Evolutionary conservation across 1,140 invertebrate genomes (phyloP), one percentile per base, ranked within the genome.

Genomic region (Drosophila sulfurigaster): DNA sequence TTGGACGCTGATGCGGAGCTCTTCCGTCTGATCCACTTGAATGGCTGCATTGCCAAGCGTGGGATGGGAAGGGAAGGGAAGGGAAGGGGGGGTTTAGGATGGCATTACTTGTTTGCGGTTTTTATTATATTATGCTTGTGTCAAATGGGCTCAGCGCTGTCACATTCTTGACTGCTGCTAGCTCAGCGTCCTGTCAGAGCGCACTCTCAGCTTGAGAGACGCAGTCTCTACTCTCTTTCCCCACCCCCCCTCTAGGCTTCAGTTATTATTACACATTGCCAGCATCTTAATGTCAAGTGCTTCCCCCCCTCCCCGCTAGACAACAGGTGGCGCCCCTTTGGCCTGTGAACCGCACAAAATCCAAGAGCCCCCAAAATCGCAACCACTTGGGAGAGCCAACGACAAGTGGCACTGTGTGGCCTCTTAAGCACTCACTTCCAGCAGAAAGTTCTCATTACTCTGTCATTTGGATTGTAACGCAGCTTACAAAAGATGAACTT

Each of bases 61-160:
- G n/a, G 11, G 11, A 1, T 4, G 35, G 11, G 8, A 25, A 3
- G 35, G 1, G 25, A 49, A 13, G n/a, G 10, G 13, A 1, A 1
- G 16, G 11, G 8, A 32, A 20, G 6, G 28, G 5, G 13, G 20
- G 48, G 20, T 20, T 25, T 59, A 43, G 71, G 30, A 73, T 82
- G 82, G 76, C 79, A 81, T 87, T 82, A 79, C 82, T 86, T 86
- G 82, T 86, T 88, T 87, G 83, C 73, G 83, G 83, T 88, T 88
- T 88, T 88, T 87, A 87, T 87, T 87, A 82, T 88, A 87, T 88
- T 86, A 88, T 88, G 66, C 73, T 82, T 75, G 78, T 87, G 83
- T 87, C 83, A 87, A 82, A 88, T 82, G 83, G 79, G 79, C 83
- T 87, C 83, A 87, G 83, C 77, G 65, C 81, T 87, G 83, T 87